Percentiles rank a stretch among this genome's conserved stretches.
These are phyloP conservation scores for Tupaia tana DNA, from an alignment of 2,113 vertebrate species.

Conservation along the genomic window DNA sequence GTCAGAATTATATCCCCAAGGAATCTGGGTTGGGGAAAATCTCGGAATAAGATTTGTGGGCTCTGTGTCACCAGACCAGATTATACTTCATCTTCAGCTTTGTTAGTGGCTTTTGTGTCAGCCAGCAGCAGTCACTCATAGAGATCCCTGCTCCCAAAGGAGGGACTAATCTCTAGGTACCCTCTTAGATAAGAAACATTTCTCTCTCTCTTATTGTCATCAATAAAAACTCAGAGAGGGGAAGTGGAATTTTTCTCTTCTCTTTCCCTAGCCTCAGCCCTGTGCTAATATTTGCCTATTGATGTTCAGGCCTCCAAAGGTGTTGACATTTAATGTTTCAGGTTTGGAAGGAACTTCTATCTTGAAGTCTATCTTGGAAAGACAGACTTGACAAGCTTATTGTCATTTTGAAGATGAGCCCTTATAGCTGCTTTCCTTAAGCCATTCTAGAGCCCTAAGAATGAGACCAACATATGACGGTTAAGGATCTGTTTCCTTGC, in stretches of 20 bases:
- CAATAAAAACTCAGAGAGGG: neutral
- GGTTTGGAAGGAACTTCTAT: neutral
- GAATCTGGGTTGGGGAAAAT: too few species aligned
- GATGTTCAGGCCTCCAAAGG: neutral
- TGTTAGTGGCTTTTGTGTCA: neutral
- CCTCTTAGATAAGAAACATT: rapidly evolving
- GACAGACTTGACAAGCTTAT: neutral
- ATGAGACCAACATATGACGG: neutral
- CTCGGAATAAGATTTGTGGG: neutral
- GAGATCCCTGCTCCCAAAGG: neutral
- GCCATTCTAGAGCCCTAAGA: neutral
- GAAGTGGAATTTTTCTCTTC: neutral
- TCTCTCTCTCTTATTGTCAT: neutral
- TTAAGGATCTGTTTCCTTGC: too few species aligned
- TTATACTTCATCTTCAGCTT: neutral
- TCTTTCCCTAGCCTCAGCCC: neutral
- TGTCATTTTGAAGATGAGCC: neutral
- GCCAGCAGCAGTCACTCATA: neutral
- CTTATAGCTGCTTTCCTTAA: neutral
- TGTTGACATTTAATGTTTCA: rapidly evolving
- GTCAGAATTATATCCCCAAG: neutral
- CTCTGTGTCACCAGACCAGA: too few species aligned
- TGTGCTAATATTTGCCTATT: rapidly evolving
- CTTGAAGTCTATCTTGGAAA: neutral
- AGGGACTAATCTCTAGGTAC: rapidly evolving